Conservation (phyloP, 2,113 vertebrate genomes). For the Genyomyrus donnyi region DNA sequence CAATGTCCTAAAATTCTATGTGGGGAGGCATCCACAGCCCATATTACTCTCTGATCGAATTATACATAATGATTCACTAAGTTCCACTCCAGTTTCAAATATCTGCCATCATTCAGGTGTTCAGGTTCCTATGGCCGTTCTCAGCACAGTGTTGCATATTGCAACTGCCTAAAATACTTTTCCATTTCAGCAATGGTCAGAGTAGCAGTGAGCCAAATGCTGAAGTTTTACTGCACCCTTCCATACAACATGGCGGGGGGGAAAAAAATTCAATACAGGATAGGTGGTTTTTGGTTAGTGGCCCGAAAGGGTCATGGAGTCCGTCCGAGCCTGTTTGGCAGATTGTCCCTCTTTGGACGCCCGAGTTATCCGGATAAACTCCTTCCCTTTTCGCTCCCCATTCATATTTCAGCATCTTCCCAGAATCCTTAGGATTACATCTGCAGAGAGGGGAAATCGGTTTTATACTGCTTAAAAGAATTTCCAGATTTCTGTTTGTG, state of each 20-base stretch:
- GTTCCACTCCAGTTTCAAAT: not conserved
- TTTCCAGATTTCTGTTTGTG: slow-evolving; percentile 41
- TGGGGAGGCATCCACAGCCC: not conserved
- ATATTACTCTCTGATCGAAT: not conserved
- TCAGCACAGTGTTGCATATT: slow-evolving; percentile 5
- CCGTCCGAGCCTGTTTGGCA: not conserved
- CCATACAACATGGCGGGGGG: not conserved
- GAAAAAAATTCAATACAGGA: not conserved
- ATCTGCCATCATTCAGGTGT: not conserved
- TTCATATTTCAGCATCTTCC: slow-evolving; percentile 16
- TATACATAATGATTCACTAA: not conserved
- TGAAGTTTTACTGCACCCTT: not conserved
- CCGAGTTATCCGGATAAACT: not conserved
- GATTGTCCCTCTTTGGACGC: not conserved
- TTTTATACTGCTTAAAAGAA: slow-evolving; percentile 38
- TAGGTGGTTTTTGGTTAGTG: not conserved
- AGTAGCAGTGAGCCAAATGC: not conserved
- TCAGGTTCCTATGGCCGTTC: not conserved
- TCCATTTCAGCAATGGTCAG: not conserved
- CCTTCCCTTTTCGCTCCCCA: slow-evolving; percentile 30
- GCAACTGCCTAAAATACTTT: slow-evolving; percentile 19
- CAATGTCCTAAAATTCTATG: not conserved
- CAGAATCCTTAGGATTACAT: slow-evolving; percentile 36
- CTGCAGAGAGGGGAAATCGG: slow-evolving; percentile 37
- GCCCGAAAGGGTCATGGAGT: not conserved